Base-by-base conservation (phyloP, 2,113 vertebrate genomes). In the Furnarius figulus region DNA sequence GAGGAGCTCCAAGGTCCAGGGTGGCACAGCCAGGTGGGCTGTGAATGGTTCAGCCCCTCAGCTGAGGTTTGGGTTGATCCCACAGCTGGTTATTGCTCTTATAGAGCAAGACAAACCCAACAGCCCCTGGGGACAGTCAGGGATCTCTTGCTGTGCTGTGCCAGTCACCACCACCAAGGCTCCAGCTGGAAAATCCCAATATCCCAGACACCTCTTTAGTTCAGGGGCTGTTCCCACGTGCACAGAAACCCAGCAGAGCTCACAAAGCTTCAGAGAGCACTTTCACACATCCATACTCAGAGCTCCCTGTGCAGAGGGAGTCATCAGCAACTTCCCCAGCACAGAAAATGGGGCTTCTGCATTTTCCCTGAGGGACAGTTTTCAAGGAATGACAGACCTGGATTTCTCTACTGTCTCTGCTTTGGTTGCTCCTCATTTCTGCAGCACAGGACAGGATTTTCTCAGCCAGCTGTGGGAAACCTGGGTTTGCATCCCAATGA, bases 401-500 rank as follows among this genome's bases (percentile, higher is more conserved):
- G 30, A 55, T 6, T 33, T 20, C 19, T 18, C 56, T 56, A 18
- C 27, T 5, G 2, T 49, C 40, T 52, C 68, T 3, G 19, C 37
- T 49, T 78, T 16, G 27, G 5, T 33, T 49, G 66, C 65, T 44
- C 4, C 2, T 14, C 5, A 6, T 92, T 93, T 46, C 39, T 18
- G 33, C 59, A 47, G 47, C 3, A 0, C 6, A 50, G 30, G 49
- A 20, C 10, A 50, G 53, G 24, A 84, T 77, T 73, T 83, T 31
- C 77, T 50, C 70, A 71, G 49, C 27, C 33, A 28, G 30, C 24
- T 20, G 5, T 16, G 59, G 52, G 56, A 75, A 21, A 56, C 33
- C 19, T 49, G 77, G 21, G 31, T 62, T 71, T 53, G 56, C 85
- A 75, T 12, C 56, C 25, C 25, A 21, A 0, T 0, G 1, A 18